Evolutionary conservation across 1,140 invertebrate genomes (phyloP).

Genomic region (Cyrtorhinus lividipennis): DNA sequence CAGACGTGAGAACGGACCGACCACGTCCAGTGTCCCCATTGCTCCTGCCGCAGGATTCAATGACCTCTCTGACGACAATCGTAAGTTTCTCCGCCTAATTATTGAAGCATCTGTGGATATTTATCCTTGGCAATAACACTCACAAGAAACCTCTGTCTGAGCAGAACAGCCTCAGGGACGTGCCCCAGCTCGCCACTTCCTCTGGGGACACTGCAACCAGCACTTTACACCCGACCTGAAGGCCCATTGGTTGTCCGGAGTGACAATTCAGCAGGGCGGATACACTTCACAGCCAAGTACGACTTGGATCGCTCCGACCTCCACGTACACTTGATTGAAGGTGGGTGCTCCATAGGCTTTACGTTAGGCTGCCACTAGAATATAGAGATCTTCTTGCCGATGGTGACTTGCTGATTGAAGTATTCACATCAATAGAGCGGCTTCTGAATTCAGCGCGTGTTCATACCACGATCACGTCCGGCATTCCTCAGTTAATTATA

Average conservation of each 20-base stretch:
- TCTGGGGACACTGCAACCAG: conserved; percentile 69
- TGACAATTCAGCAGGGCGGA: conserved; percentile 45
- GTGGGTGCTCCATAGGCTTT: no score
- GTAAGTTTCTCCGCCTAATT: no score
- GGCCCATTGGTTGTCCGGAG: conserved; percentile 53
- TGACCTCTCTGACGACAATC: not conserved
- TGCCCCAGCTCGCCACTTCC: conserved; percentile 45
- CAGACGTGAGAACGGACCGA: not conserved
- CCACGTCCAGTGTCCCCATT: not conserved
- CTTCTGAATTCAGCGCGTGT: no score
- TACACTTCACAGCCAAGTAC: conserved; percentile 74
- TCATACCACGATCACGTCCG: no score
- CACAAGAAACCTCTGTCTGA: not conserved
- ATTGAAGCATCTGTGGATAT: no score
- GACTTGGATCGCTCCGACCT: conserved; percentile 79
- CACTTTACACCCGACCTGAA: conserved; percentile 61
- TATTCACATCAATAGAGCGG: no score
- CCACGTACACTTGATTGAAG: conserved; percentile 75
- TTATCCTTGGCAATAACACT: no score
- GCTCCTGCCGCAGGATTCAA: not conserved
- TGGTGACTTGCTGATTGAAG: no score
- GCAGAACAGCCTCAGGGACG: conserved; percentile 14
- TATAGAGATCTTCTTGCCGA: no score
- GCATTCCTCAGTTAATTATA: no score
- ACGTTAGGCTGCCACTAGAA: no score